Evolutionary conservation across 2,113 vertebrate species (phyloP).

Genomic region (Mus musculus): DNA sequence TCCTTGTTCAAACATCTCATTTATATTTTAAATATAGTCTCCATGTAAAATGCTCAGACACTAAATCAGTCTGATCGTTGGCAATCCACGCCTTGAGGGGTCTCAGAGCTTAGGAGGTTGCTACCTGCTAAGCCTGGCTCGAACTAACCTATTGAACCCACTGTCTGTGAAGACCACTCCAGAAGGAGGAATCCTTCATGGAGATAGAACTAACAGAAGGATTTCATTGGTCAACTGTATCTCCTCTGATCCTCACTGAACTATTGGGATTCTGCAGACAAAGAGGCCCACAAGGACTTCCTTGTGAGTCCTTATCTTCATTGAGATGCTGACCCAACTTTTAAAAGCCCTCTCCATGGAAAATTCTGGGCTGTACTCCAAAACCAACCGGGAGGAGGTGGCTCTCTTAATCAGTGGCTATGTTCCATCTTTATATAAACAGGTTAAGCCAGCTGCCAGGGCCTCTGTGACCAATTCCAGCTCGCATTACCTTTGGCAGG

Average conservation of each 20-base stretch:
- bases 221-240: constrained; percentile 66
- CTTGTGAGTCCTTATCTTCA: constrained; percentile 80
- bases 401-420: constrained; percentile 81
- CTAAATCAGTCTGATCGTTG: constrained; percentile 28
- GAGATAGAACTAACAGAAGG: constrained; percentile 56
- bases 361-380: constrained; percentile 83
- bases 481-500: constrained; percentile 73
- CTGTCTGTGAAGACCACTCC: constrained; percentile 13
- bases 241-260: constrained; percentile 61
- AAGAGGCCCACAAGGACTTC: constrained; percentile 76
- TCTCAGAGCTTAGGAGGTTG: constrained; percentile 29
- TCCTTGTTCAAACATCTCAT: background rate
- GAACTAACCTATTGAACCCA: constrained; percentile 57
- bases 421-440: constrained; percentile 82
- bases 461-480: constrained; percentile 71
- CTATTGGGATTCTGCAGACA: constrained; percentile 66
- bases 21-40: constrained; percentile 42
- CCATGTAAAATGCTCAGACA: background rate
- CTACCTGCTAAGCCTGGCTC: constrained; percentile 59
- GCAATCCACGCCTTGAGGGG: background rate
- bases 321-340: constrained; percentile 80
- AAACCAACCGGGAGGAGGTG: constrained; percentile 82
- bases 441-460: constrained; percentile 82
- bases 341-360: constrained; percentile 82
- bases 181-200: constrained; percentile 56